Evolutionary conservation across 2,888 invertebrate genomes (phyloP).

Genomic region (Leptopilina drosophilae): DNA sequence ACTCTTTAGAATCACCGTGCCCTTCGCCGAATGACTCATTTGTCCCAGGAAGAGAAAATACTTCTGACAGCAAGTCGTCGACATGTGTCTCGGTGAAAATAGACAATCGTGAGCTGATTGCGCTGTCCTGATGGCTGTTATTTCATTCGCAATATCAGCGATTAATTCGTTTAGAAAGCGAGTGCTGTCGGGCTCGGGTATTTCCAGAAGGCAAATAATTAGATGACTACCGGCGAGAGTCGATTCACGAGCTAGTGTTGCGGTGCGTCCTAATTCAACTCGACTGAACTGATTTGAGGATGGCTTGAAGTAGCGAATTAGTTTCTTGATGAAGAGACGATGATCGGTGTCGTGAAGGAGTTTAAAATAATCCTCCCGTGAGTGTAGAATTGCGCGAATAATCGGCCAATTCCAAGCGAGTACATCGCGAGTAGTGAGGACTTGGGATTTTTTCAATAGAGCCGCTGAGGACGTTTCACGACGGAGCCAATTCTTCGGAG

Average conservation of each 20-base stretch:
- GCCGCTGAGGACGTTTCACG: slow-evolving; percentile 71
- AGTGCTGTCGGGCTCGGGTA: slow-evolving; percentile 84
- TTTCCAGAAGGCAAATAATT: slow-evolving; percentile 84
- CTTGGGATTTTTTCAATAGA: slow-evolving; percentile 86
- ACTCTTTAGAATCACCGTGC: slow-evolving; percentile 84
- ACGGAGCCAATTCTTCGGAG: slow-evolving; percentile 68
- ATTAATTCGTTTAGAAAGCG: slow-evolving; percentile 88
- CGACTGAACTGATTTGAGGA: slow-evolving; percentile 92
- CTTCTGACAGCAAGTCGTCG: slow-evolving; percentile 93
- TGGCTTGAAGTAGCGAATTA: slow-evolving; percentile 92
- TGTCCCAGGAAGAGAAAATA: slow-evolving; percentile 96
- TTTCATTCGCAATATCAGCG: slow-evolving; percentile 86
- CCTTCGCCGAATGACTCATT: slow-evolving; percentile 85
- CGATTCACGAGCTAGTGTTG: slow-evolving; percentile 79
- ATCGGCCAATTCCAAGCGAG: slow-evolving; percentile 95
- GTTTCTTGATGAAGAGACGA: slow-evolving; percentile 84
- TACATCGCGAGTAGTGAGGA: slow-evolving; percentile 88
- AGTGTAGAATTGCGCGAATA: slow-evolving; percentile 80
- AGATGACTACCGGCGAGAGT: slow-evolving; percentile 86
- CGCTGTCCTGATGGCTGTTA: slow-evolving; percentile 85
- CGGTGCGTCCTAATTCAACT: slow-evolving; percentile 83
- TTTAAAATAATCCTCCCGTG: slow-evolving; percentile 78
- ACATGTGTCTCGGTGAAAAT: slow-evolving; percentile 92
- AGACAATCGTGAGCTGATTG: slow-evolving; percentile 90
- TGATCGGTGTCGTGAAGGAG: slow-evolving; percentile 83